Conservation (phyloP, 2,888 invertebrate species). For the Fragum sueziense region DNA sequence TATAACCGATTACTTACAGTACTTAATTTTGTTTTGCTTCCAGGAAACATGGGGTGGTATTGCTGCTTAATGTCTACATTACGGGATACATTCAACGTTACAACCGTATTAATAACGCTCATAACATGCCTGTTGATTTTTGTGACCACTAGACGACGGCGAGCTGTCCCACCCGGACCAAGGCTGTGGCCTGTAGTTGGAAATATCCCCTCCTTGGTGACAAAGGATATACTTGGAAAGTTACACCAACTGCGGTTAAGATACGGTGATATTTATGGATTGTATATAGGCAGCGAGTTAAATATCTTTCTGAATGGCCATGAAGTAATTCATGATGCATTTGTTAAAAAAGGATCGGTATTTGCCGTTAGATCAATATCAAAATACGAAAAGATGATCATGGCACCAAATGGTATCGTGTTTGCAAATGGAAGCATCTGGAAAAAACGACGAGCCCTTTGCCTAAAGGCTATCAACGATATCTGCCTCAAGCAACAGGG, state of each 20-base stretch:
- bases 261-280: slow-evolving; percentile 50
- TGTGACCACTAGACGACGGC: slow-evolving; percentile 31
- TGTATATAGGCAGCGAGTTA: slow-evolving; percentile 46
- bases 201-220: slow-evolving; percentile 37
- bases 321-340: slow-evolving; percentile 43
- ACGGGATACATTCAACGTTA: not conserved
- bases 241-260: slow-evolving; percentile 20
- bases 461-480: slow-evolving; percentile 26
- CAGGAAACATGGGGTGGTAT: too few species aligned
- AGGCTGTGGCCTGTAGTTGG: slow-evolving; percentile 47
- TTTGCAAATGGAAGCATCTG: slow-evolving; percentile 31
- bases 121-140: slow-evolving; percentile 31
- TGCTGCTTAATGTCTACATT: too few species aligned
- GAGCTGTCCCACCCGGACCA: slow-evolving; percentile 46
- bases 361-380: slow-evolving; percentile 27
- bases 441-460: slow-evolving; percentile 47
- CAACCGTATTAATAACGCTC: slow-evolving; percentile 34
- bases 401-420: slow-evolving; percentile 20
- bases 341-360: slow-evolving; percentile 38
- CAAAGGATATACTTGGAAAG: slow-evolving; percentile 19
- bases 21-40: too few species aligned
- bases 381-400: not conserved
- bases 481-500: slow-evolving; percentile 39
- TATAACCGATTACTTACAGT: too few species aligned
- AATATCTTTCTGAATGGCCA: slow-evolving; percentile 48